Conservation (phyloP, 1,140 invertebrate genomes). For the Triops cancriformis region DNA sequence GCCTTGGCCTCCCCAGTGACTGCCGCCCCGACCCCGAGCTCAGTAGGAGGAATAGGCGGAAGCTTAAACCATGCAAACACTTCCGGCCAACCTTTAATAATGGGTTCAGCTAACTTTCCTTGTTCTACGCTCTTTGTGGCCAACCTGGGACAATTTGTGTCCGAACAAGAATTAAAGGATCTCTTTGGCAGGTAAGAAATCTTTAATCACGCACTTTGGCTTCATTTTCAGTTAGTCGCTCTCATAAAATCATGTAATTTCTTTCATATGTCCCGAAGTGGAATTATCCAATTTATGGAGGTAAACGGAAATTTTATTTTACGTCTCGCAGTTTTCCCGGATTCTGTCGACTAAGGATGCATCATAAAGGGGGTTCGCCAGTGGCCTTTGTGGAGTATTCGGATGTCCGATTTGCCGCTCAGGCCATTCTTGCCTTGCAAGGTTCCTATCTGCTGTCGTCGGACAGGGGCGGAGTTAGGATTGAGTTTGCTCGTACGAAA, state of each 20-base stretch:
- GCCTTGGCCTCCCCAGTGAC: slow-evolving; percentile 78
- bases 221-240: no score
- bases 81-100: slow-evolving; percentile 19
- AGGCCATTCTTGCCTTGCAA: slow-evolving; percentile 83
- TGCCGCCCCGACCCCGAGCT: slow-evolving; percentile 63
- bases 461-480: slow-evolving; percentile 88
- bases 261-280: background rate
- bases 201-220: background rate
- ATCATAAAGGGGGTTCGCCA: slow-evolving; percentile 82
- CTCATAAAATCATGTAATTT: background rate
- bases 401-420: slow-evolving; percentile 77
- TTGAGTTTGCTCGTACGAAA: slow-evolving; percentile 97
- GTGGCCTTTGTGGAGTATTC: slow-evolving; percentile 96
- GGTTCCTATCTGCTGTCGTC: slow-evolving; percentile 89
- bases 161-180: slow-evolving; percentile 94
- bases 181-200: slow-evolving; percentile 84
- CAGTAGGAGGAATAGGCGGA: slow-evolving; percentile 36
- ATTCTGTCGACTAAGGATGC: slow-evolving; percentile 93
- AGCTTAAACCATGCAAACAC: slow-evolving; percentile 34
- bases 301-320: slow-evolving; percentile 25
- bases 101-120: slow-evolving; percentile 57
- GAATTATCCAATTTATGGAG: background rate
- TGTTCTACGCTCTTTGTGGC: slow-evolving; percentile 97
- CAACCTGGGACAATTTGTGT: slow-evolving; percentile 90
- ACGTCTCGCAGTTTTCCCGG: slow-evolving; percentile 76